Base-by-base conservation (phyloP, 2,797 vertebrate genomes). In the Gymnoscopelus microlampas region DNA sequence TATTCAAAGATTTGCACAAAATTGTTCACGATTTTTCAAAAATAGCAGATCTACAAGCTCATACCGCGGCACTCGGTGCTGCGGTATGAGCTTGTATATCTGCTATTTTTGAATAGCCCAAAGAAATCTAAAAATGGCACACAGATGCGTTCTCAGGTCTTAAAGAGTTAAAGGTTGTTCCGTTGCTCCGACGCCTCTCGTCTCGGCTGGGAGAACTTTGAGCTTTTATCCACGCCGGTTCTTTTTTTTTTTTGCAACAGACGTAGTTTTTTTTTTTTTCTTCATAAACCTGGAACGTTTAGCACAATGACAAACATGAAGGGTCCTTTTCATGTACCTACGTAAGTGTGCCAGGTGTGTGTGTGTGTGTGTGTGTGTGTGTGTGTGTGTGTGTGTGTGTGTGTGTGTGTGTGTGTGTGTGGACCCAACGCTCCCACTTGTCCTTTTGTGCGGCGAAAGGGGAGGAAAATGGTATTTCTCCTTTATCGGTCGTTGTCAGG, bases 381-480 rank as follows among this genome's bases (percentile, higher is more conserved):
- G 35, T 60, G 51, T 59, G 3, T 15, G 54, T 66, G 51, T 71
- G 39, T 50, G 11, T 29, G 29, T 35, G 24, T 24, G 54, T 29
- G 44, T 55, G 50, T 24, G 32, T 65, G 68, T 70, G 57, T 59
- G 57, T 10, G 60, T 70, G 62, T 69, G 77, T 77, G 47, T n/a
- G 7, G 35, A 48, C 68, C 48, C 39, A 75, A 63, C 57, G 50
- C 59, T 78, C 68, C 60, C 56, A 24, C 83, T 80, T 82, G 75
- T 86, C 69, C 68, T 73, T 70, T 8, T 73, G 68, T 63, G 66
- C 66, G 14, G 66, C 66, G 14, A 29, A 62, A 65, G 73, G 68
- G 66, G 29, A 85, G 32, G 29, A 48, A 51, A 86, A 89, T 74
- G 78, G 68, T 63, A 81, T 82, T 79, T 71, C 59, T 79, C 60